These are phyloP conservation scores for Conchocele bisecta DNA, from an alignment of 2,888 invertebrate genomes.

Conservation along the genomic window DNA sequence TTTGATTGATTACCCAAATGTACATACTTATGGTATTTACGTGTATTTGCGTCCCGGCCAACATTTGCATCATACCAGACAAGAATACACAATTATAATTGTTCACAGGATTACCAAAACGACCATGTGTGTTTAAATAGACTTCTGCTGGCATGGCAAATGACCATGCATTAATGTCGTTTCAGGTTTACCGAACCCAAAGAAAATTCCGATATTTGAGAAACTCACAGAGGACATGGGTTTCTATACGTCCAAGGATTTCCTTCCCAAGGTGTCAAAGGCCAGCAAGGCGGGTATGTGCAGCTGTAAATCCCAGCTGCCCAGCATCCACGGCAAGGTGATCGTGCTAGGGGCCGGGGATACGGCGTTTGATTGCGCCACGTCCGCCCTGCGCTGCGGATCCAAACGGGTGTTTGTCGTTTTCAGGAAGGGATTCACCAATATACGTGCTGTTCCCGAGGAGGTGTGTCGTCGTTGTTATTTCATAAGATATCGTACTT, in stretches of 20 bases:
- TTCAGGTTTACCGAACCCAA: slow-evolving; percentile 96
- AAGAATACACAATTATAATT: no score
- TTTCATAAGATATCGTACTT: no score
- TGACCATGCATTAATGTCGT: no score
- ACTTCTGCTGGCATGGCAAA: no score
- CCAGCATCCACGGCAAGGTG: slow-evolving; percentile 90
- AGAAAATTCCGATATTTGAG: slow-evolving; percentile 87
- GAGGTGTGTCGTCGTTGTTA: slow-evolving; percentile 86
- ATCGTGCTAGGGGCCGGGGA: slow-evolving; percentile 98
- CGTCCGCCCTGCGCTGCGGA: slow-evolving; percentile 97
- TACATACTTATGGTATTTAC: no score
- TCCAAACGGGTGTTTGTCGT: slow-evolving; percentile 95
- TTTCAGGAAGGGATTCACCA: slow-evolving; percentile 96
- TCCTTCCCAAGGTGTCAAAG: slow-evolving; percentile 93
- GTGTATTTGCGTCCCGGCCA: no score
- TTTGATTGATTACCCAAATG: no score
- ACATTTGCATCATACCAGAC: no score
- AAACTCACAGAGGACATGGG: slow-evolving; percentile 91
- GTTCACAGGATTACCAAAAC: no score
- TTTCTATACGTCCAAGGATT: slow-evolving; percentile 97
- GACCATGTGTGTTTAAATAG: no score
- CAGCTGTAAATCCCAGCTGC: slow-evolving; percentile 89
- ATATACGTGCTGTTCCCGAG: slow-evolving; percentile 98
- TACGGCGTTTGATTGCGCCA: slow-evolving; percentile 99
- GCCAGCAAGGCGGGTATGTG: slow-evolving; percentile 97